phyloP scores from a whole-genome alignment of 92 coral and sea anemone species.

The Umimayanthus kanabou region DNA sequence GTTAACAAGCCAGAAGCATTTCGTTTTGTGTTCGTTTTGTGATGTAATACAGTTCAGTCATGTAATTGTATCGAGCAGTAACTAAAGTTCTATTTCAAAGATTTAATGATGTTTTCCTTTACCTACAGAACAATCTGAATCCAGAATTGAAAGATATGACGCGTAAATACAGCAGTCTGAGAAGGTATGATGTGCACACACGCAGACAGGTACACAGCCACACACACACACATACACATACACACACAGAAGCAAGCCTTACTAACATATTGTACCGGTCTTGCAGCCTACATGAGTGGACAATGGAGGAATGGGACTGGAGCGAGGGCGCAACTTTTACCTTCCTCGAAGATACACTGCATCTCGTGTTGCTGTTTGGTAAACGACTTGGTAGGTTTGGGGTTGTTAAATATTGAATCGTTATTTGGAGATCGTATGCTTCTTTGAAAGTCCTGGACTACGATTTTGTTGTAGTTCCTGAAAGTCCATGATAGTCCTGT shows the following conservation, averaged over 20 bases:
- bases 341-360: constrained; percentile 47
- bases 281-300: constrained; percentile 61
- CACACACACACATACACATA: background rate
- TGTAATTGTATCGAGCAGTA: background rate
- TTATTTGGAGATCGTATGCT: background rate
- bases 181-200: constrained; percentile 27
- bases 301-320: constrained; percentile 54
- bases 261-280: background rate
- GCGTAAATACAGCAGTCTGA: constrained; percentile 21
- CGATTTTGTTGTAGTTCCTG: no score
- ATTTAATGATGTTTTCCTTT: background rate
- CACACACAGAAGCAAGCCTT: background rate
- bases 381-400: constrained; percentile 1
- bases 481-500: no score
- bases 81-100: background rate
- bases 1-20: no score
- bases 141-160: constrained; percentile 16
- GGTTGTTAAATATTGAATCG: background rate
- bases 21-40: background rate
- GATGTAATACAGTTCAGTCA: background rate
- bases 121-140: background rate
- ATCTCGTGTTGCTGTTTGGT: constrained; percentile 41
- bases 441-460: background rate
- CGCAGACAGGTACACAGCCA: background rate
- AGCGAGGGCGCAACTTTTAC: constrained; percentile 44